Conservation (phyloP, 2,888 invertebrate species). For the Idaea aversata region DNA sequence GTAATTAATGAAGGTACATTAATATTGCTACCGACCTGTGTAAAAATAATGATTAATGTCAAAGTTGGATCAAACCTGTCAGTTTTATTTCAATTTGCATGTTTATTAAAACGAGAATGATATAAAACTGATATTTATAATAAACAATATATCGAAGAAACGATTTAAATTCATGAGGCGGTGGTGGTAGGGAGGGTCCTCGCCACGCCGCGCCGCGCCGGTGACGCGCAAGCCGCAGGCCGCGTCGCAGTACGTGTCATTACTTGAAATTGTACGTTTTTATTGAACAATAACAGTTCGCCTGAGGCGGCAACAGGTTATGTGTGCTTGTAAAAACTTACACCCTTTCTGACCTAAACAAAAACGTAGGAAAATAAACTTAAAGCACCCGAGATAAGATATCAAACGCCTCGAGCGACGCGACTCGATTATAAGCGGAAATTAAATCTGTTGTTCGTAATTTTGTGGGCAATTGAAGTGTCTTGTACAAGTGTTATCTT, state of each 20-base stretch:
- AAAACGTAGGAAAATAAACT: constrained; percentile 31
- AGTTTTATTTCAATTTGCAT: too few relatives aligned
- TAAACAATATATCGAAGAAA: constrained; percentile 27
- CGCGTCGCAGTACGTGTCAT: constrained; percentile 44
- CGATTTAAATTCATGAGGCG: constrained; percentile 49
- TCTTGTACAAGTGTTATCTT: constrained; percentile 35
- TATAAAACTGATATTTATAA: neutral
- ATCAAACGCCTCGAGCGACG: constrained; percentile 17
- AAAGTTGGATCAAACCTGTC: too few relatives aligned
- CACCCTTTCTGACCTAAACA: constrained; percentile 33
- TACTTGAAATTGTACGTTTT: constrained; percentile 57
- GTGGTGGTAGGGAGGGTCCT: constrained; percentile 9
- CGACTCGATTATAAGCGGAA: constrained; percentile 47
- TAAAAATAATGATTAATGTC: too few relatives aligned
- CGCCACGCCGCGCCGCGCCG: too few relatives aligned
- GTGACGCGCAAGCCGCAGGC: constrained; percentile 9
- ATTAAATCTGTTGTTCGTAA: constrained; percentile 58
- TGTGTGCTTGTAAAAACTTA: constrained; percentile 43
- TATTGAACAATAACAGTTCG: constrained; percentile 63
- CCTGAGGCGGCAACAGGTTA: constrained; percentile 60
- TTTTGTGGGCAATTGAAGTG: constrained; percentile 43
- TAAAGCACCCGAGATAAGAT: constrained; percentile 28
- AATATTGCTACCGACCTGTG: too few relatives aligned
- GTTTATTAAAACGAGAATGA: too few relatives aligned
- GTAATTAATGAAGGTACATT: too few relatives aligned